A percentile compares a stretch with the other conserved stretches of the same genome.
Evolutionary conservation across 64 coral and sea anemone genomes (phyloP).

Genomic region (Trachythela sp.): DNA sequence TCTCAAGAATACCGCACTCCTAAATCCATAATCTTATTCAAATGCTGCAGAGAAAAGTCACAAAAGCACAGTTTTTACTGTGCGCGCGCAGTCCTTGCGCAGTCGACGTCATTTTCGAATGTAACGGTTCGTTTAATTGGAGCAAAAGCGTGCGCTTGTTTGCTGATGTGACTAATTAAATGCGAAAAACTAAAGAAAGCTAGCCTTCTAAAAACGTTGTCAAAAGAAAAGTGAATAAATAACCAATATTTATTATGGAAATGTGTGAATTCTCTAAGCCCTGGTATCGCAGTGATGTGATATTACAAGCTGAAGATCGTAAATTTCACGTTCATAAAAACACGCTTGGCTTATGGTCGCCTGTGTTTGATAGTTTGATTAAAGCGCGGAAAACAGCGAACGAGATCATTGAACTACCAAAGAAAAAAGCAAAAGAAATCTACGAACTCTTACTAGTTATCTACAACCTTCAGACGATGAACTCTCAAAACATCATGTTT

Average conservation of each 20-base stretch:
- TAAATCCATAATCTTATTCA: too few species aligned
- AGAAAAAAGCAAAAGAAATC: conserved; percentile 1
- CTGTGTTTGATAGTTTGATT: not conserved
- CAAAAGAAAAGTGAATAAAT: not conserved
- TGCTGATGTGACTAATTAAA: not conserved
- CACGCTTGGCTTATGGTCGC: not conserved
- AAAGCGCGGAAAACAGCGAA: not conserved
- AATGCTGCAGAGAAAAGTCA: too few species aligned
- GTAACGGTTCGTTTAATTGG: not conserved
- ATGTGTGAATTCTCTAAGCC: not conserved
- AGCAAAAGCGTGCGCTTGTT: not conserved
- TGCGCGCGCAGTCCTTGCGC: too few species aligned
- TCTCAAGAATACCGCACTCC: too few species aligned
- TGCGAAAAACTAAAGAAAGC: not conserved
- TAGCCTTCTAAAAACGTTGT: not conserved
- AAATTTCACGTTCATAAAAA: conserved; percentile 17
- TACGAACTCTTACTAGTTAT: not conserved
- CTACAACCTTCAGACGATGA: not conserved
- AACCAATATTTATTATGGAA: not conserved
- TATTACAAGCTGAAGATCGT: not conserved
- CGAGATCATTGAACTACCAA: conserved; percentile 14
- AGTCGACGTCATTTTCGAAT: not conserved
- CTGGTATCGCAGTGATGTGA: conserved; percentile 17
- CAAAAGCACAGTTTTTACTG: too few species aligned
- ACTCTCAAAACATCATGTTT: conserved; percentile 9